Base-by-base conservation (phyloP, 2,888 invertebrate genomes). In the Odontothrips loti region DNA sequence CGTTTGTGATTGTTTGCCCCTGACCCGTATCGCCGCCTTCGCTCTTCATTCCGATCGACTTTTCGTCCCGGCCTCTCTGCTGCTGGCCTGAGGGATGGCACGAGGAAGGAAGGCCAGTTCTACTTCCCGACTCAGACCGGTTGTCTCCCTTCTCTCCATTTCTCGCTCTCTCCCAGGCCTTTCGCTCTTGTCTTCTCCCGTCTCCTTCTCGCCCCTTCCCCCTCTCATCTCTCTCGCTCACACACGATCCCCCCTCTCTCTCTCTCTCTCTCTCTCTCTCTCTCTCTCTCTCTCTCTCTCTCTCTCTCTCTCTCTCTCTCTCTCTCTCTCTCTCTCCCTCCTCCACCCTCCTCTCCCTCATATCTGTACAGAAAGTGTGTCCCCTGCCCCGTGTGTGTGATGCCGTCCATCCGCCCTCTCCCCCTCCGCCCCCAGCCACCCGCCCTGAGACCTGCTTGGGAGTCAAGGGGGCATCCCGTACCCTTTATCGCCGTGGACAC, bases 401-500 rank as follows among this genome's bases (percentile, higher is more conserved):
- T 43, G 34, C 34, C 34, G 4, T 23, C 68, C 68, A 8, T 1
- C 63, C 20, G n/a, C 2, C 63, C 63, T n/a, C 17, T 63, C 20
- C 63, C 63, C 9, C 17, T n/a, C n/a, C 10, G 68, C 68, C n/a
- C 68, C 63, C 63, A n/a, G 63, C 63, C n/a, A n/a, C 63, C 23
- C 68, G 23, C 23, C 23, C 68, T 27, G 12, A 27, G 23, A 12
- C 23, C 68, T 75, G 68, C 68, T 75, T 75, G 68, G 27, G 68
- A 75, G 68, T 75, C 68, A 75, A 27, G 27, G 68, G 68, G 68
- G 23, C n/a, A 75, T 51, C 68, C 68, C 68, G 23, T 12, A 27
- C 23, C 68, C 68, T 75, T 75, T 75, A 75, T 75, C 68, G 68
- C 68, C 68, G 27, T 27, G 68, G 68, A 75, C 68, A 75, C 68